A percentile compares a stretch with the other conserved stretches of the same genome.
phyloP scores from a whole-genome alignment of 2,113 vertebrate genomes.

The Pterocles burchelli region DNA sequence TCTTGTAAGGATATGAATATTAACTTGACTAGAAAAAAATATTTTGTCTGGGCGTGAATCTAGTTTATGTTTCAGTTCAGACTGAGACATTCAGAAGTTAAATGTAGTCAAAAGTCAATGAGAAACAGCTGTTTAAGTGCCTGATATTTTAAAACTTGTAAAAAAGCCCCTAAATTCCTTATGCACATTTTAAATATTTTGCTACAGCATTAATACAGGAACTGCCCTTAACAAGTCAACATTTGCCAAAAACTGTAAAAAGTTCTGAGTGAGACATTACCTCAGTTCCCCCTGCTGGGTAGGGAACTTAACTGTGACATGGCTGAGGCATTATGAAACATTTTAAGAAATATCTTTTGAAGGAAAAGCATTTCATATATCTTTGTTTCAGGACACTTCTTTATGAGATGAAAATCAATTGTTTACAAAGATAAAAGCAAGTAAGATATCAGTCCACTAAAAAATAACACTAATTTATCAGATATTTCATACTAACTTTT shows the following conservation, averaged over 20 bases:
- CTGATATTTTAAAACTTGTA: background rate
- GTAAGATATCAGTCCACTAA: background rate
- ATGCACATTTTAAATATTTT: background rate
- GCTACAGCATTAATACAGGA: background rate
- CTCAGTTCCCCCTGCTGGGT: background rate
- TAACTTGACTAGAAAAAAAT: background rate
- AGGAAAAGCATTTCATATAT: background rate
- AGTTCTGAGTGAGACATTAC: background rate
- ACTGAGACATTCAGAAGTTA: background rate
- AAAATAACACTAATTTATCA: background rate
- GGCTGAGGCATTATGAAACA: background rate
- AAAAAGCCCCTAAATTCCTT: background rate
- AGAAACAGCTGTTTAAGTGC: background rate
- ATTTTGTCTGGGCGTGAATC: accelerated
- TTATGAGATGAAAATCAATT: background rate
- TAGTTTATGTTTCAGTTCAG: background rate
- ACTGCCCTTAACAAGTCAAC: background rate
- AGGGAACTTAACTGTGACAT: background rate
- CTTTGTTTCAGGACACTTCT: background rate
- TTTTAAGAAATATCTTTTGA: background rate
- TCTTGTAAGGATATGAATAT: background rate
- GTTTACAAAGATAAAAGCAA: background rate
- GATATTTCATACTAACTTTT: background rate
- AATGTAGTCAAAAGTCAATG: background rate
- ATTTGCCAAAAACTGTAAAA: background rate